Evolutionary conservation across 2,888 invertebrate genomes (phyloP), one percentile per base, ranked within the genome.

Genomic region (Leistus spinibarbis): DNA sequence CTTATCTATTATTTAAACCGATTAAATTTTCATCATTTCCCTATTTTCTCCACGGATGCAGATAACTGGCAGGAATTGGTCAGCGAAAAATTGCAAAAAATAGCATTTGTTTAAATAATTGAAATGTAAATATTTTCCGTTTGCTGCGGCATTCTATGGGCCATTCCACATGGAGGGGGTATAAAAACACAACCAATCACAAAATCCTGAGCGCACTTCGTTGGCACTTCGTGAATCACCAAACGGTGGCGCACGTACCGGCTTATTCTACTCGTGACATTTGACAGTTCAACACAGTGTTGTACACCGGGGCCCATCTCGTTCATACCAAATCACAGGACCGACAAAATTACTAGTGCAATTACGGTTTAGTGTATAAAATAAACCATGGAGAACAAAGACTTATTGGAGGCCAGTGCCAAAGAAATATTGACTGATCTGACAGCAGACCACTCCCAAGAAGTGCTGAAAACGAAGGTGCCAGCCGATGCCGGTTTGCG

Each of bases 261-360:
- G 60, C 65, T 69, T 75, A 68, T 75, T 75, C 75, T 40, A 63
- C 71, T 71, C 71, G 62, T 76, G 76, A 76, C 71, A 76, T 76
- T 76, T 76, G 76, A 76, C 76, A 76, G 76, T 62, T 67, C 56
- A 70, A 76, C 71, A 75, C 54, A 62, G 75, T 40, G 54, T 23
- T 17, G 27, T 60, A 40, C 20, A 74, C 24, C 7, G 13, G 17
- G 62, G 17, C 7, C 63, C 19, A 22, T 20, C 22, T 22, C 7
- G 22, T 20, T 22, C 19, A 20, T 60, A 17, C 54, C 54, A 54
- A 16, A 13, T 3, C 3, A 54, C 54, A 17, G n/a, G 54, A 2
- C 23, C 56, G 66, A 17, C 1, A 19, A 66, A 66, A 68, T 69
- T 69, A 5, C 63, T 17, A 69, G 75, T 56, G 40, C 20, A 27